A percentile compares a stretch with the other conserved stretches of the same genome.
These are phyloP conservation scores for Formica selysi DNA, from an alignment of 1,140 invertebrate genomes.

Conservation along the genomic window DNA sequence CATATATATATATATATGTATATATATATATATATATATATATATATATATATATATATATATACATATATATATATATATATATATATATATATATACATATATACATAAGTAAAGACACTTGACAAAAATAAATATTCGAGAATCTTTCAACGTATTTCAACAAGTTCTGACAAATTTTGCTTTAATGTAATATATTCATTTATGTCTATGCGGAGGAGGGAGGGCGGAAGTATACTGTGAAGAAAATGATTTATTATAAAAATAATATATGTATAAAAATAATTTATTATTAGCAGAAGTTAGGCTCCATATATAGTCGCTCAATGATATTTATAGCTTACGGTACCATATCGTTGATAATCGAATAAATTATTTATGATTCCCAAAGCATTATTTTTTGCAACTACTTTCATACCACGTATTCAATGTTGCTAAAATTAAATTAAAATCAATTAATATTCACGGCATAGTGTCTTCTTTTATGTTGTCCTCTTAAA, in stretches of 20 bases:
- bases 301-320: background rate
- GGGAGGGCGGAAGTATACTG: too few species aligned
- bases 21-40: background rate
- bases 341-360: background rate
- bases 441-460: constrained; percentile 11
- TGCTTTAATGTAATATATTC: background rate
- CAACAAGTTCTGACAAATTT: background rate
- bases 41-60: background rate
- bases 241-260: background rate
- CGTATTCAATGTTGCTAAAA: background rate
- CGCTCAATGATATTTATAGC: constrained; percentile 14
- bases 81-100: too few species aligned
- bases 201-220: background rate
- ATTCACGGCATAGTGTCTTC: background rate
- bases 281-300: background rate
- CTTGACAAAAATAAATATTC: background rate
- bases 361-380: constrained; percentile 25
- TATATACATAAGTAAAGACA: background rate
- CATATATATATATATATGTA: too few species aligned
- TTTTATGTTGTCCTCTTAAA: background rate
- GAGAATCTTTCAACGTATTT: background rate
- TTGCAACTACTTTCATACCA: background rate
- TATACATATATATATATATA: background rate
- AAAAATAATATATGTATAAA: background rate
- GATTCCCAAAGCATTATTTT: background rate